Evolutionary conservation across 64 coral and sea anemone genomes (phyloP), one percentile per base, ranked within the genome.

Genomic region (Pocillopora damicornis): DNA sequence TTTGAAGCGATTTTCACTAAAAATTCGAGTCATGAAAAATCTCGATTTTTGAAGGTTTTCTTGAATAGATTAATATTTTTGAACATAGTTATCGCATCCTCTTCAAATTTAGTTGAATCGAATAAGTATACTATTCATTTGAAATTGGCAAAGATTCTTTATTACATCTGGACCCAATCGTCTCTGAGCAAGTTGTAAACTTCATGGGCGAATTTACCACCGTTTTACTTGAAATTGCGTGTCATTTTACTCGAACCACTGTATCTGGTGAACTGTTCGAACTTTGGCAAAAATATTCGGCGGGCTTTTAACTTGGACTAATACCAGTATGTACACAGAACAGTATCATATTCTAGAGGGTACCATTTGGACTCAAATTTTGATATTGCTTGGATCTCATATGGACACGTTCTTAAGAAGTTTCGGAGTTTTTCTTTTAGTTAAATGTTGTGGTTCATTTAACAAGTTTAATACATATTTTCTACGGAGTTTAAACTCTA

Each of bases 241-340:
- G 75, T 77, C 34, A 77, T 77, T 56, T 77, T 36, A 77, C 37
- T 56, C 75, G 5, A 77, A 51, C 75, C 75, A 51, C 75, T 77
- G 75, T 77, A 77, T 77, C 75, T 77, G 13, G 75, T 77, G 13
- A 77, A 77, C 75, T 77, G 75, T 77, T 77, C 75, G 75, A 36
- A 77, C 37, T 77, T 77, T 77, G 36, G 37, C 17, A 77, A 77
- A 77, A 77, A 77, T 77, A 77, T 77, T 77, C 51, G 75, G 75
- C 75, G 51, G 75, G 75, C 37, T 77, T 77, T 77, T 77, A 77
- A 77, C 14, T 77, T 77, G 37, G 75, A 77, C 75, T 77, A 77
- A 77, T 77, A 77, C 75, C 38, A 51, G 42, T 51, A 51, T 51
- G 42, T 51, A 51, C 42, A 51, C 7, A 51, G 7, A 51, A 51